Evolutionary conservation across 2,113 vertebrate species (phyloP).

Genomic region (Corythornis madagascariensis): DNA sequence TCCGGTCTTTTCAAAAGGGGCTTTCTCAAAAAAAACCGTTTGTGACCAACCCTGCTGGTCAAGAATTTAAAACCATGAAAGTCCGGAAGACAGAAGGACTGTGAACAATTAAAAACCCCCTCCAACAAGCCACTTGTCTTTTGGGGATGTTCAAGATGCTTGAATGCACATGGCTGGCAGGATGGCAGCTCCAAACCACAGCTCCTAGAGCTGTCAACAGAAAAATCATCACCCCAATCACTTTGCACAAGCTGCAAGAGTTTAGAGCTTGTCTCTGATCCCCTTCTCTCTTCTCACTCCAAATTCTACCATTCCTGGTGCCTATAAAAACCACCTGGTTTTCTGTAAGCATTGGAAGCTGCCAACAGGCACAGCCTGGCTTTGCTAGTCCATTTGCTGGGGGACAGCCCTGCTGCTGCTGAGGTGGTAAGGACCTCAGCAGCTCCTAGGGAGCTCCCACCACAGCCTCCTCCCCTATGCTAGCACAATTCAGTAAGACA

Average conservation of each 20-base stretch:
- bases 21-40: neutral
- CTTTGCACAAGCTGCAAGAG: neutral
- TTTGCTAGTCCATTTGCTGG: neutral
- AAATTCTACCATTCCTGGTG: neutral
- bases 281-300: neutral
- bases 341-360: neutral
- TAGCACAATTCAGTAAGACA: neutral
- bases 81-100: neutral
- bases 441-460: neutral
- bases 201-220: neutral
- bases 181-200: neutral
- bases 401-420: neutral
- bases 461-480: neutral
- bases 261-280: neutral
- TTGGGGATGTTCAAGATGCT: neutral
- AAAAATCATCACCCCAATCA: neutral
- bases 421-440: neutral
- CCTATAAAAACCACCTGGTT: neutral
- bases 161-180: neutral
- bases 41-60: neutral
- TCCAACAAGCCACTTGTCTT: neutral
- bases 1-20: neutral
- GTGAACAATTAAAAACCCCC: neutral
- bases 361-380: neutral
- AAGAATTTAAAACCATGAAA: neutral